These are phyloP conservation scores for Gracilinanus agilis DNA, from an alignment of 2,113 vertebrate species.

Conservation along the genomic window DNA sequence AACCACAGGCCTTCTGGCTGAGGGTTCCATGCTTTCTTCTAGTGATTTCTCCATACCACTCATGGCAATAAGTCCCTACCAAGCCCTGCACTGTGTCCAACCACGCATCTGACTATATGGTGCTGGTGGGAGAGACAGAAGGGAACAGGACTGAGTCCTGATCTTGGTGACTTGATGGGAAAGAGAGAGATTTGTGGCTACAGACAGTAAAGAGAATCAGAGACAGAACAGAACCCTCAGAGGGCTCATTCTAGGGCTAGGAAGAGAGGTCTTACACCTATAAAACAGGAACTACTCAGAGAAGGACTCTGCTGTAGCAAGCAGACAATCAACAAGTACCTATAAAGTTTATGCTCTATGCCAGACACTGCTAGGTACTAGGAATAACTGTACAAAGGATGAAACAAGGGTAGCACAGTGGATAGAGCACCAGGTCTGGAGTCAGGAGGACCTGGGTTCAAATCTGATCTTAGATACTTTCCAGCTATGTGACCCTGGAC, in stretches of 20 bases:
- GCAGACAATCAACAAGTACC: not conserved
- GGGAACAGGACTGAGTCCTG: not conserved
- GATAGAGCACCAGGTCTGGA: no score
- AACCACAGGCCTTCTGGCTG: not conserved
- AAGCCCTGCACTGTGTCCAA: not conserved
- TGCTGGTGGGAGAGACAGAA: not conserved
- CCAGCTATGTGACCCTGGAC: no score
- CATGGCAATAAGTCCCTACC: not conserved
- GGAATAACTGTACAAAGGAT: not conserved
- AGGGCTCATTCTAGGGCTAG: not conserved
- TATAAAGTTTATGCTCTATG: not conserved
- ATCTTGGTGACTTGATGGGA: not conserved
- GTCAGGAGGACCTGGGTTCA: no score
- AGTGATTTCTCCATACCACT: not conserved
- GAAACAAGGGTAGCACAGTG: not conserved
- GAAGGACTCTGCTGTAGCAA: not conserved
- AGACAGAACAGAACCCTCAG: not conserved
- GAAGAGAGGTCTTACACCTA: not conserved
- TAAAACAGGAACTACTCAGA: not conserved
- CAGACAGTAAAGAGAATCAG: not conserved
- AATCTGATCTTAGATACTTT: no score
- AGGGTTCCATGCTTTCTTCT: not conserved
- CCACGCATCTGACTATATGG: not conserved
- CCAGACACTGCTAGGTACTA: no score
- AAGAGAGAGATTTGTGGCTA: not conserved